Base-by-base conservation (phyloP, 2,113 vertebrate species). In the Chelonoidis abingdonii region DNA sequence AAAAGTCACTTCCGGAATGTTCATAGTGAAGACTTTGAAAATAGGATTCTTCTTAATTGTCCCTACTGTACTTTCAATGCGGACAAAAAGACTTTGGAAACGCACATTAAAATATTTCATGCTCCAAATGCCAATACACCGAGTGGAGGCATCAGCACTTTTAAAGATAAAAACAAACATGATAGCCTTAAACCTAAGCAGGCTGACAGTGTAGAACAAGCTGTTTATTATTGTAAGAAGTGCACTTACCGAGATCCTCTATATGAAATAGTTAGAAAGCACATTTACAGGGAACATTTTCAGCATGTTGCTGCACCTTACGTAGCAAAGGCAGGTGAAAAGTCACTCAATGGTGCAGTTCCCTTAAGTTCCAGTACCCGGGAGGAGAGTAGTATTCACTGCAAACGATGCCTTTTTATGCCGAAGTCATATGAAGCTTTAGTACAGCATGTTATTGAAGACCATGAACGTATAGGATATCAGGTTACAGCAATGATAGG, bases 211-310 rank as follows among this genome's bases (percentile, higher is more conserved):
- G 98, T 99, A 98, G 99, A 99, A 91, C 99, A 99, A 98, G 99
- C 99, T 49, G 99, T 99, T 97, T 99, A 99, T 98, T 99, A 99
- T 98, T 99, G 99, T 98, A 99, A 99, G 98, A 99, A 99, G 98
- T 99, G 99, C 99, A 99, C 99, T 98, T 99, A 99, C 98, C 98
- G 99, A 97, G 99, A 99, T 98, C 99, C 99, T 97, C 98, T 99
- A 82, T 99, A 99, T 94, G 99, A 99, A 97, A 99, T 99, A 89
- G 99, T 99, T 97, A 99, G 99, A 93, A 99, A 99, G 98, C 99
- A 99, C 98, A 99, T 99, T 98, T 99, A 99, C 98, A 98, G 99
- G 98, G 99, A 99, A 99, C 99, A 99, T 98, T 99, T 99, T 98
- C 99, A 99, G 97, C 99, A 99, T 9, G 99, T 99, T 95, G 99